A percentile compares a stretch with the other conserved stretches of the same genome.
These are phyloP conservation scores for Vesta saturnalis DNA, from an alignment of 2,888 invertebrate species.

Conservation along the genomic window DNA sequence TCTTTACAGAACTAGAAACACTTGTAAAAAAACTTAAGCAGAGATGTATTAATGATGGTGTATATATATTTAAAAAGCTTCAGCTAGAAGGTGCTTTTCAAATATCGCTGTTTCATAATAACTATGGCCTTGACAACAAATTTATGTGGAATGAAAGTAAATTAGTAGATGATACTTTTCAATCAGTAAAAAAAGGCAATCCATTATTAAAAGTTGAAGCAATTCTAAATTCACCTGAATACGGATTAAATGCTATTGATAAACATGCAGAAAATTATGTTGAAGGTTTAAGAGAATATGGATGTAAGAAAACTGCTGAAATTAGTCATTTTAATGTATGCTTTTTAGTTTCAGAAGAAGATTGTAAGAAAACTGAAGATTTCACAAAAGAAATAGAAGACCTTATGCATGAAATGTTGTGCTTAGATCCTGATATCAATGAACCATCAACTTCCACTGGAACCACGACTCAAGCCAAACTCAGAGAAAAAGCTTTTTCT, in stretches of 20 bases:
- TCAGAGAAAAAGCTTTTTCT: not conserved
- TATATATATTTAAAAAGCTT: conserved; percentile 52
- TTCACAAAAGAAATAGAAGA: not conserved
- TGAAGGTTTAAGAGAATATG: conserved; percentile 4
- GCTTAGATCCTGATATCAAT: too few species aligned
- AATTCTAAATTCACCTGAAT: not conserved
- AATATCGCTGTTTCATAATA: conserved; percentile 46
- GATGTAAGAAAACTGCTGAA: not conserved
- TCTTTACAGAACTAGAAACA: conserved; percentile 46
- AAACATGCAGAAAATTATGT: not conserved
- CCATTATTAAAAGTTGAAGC: not conserved
- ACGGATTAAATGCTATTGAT: not conserved
- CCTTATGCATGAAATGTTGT: not conserved
- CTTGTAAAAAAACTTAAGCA: conserved; percentile 46
- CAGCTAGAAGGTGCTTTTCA: conserved; percentile 50
- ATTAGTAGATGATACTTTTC: conserved; percentile 9
- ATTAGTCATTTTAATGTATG: not conserved
- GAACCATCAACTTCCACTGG: not conserved
- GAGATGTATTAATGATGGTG: conserved; percentile 44
- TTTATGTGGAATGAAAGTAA: conserved; percentile 34
- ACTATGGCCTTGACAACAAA: conserved; percentile 46
- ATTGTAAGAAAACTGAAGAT: too few species aligned
- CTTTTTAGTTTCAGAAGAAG: not conserved
- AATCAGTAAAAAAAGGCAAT: not conserved
- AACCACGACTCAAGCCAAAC: not conserved